Conservation (phyloP, 2,797 vertebrate species). For the Lophius americanus region DNA sequence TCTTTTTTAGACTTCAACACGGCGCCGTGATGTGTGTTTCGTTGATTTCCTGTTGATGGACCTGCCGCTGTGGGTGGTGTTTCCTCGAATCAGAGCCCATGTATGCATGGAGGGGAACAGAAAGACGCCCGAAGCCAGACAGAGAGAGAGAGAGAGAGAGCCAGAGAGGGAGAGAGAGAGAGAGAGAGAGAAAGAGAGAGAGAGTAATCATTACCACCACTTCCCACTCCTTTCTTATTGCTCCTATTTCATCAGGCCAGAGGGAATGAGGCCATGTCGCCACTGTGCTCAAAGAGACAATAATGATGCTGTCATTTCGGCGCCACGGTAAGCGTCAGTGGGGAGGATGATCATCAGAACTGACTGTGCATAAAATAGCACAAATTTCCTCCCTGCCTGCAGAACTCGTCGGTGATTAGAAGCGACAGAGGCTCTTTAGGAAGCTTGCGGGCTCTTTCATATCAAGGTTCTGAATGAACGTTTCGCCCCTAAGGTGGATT, state of each 20-base stretch:
- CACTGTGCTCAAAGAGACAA: constrained; percentile 62
- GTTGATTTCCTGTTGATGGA: constrained; percentile 27
- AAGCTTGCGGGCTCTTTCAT: constrained; percentile 35
- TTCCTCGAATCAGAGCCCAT: constrained; percentile 31
- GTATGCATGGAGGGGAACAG: constrained; percentile 36
- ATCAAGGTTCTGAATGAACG: constrained; percentile 52
- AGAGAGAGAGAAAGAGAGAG: not conserved
- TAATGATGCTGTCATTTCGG: constrained; percentile 72
- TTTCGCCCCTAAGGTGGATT: constrained; percentile 44
- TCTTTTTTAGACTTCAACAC: not conserved
- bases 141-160: constrained; percentile 9
- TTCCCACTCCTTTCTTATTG: constrained; percentile 37
- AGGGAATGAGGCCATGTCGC: constrained; percentile 56
- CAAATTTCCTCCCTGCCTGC: constrained; percentile 62
- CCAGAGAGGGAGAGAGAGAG: not conserved
- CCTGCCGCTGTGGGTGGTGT: constrained; percentile 10
- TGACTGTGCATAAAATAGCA: constrained; percentile 77
- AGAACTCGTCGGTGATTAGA: constrained; percentile 69
- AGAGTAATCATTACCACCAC: constrained; percentile 43
- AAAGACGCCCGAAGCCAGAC: constrained; percentile 25
- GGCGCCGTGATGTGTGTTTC: not conserved
- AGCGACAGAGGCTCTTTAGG: constrained; percentile 64
- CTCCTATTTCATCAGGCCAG: constrained; percentile 57
- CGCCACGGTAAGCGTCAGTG: constrained; percentile 58
- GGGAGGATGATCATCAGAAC: constrained; percentile 68